Base-by-base conservation (phyloP, 2,113 vertebrate genomes). In the Fukomys damarensis region DNA sequence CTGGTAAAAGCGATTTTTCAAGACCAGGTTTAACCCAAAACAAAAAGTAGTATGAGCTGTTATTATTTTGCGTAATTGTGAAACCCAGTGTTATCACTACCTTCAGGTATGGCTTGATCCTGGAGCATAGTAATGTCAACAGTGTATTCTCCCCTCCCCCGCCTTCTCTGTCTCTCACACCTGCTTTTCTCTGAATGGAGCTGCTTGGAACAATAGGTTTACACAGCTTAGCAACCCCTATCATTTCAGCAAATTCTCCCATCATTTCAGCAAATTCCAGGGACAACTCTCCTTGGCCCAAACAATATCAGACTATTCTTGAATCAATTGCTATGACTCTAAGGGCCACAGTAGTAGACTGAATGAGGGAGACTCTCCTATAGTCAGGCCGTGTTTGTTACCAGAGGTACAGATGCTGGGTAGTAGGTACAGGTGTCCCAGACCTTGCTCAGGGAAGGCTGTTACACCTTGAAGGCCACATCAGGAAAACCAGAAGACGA, bases 381-480 rank as follows among this genome's bases (percentile, higher is more conserved):
- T 86, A 86, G 49, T 81, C 76, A 95, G 54, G 32, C 82, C 35
- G n/a, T 32, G 22, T 92, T 93, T 68, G 32, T 83, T 79, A 92
- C 32, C 61, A 72, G 54, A 56, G 43, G 26, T 41, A 83, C 46
- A 88, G n/a, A 58, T 26, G 74, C 19, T 49, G 7, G 54, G 68
- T 5, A 83, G 65, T 41, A 56, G 58, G 72, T 95, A n/a, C 13
- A 72, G n/a, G 66, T 81, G 59, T 72, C 35, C 58, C n/a, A 2
- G 35, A 49, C 17, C 14, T 32, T 59, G 46, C 54, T 84, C 32
- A 13, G 79, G 56, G 76, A 66, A 88, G 24, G 79, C 61, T 20
- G 35, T 49, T 85, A n/a, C 26, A 46, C 63, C 90, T 72, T 59
- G 19, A 96, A 94, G 90, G 43, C 46, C 41, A 20, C n/a, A 11